These are phyloP conservation scores for Galemys pyrenaicus DNA, from an alignment of 2,113 vertebrate species.

Conservation along the genomic window DNA sequence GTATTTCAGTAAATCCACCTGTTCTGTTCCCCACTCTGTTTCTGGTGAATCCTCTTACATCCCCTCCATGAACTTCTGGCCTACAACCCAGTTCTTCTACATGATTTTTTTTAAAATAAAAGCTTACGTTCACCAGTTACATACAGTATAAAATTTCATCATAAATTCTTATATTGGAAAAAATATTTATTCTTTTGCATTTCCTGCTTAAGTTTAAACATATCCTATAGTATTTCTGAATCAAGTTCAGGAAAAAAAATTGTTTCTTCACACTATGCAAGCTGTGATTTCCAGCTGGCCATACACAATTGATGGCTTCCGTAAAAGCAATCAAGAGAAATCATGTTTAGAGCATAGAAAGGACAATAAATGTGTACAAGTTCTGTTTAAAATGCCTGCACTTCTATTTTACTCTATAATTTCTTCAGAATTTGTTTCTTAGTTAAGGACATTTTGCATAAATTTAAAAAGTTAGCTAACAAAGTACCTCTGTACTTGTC, in stretches of 20 bases:
- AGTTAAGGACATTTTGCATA: background rate
- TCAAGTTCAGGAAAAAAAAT: background rate
- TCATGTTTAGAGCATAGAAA: background rate
- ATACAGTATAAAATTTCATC: background rate
- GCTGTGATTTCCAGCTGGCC: background rate
- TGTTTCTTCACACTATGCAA: background rate
- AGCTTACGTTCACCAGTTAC: background rate
- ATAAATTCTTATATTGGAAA: background rate
- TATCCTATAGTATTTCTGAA: background rate
- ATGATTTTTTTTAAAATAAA: too few species aligned
- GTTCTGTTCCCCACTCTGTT: too few species aligned
- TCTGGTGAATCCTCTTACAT: too few species aligned
- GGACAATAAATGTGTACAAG: background rate
- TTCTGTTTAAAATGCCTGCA: background rate
- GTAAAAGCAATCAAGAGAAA: background rate
- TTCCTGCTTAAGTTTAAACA: background rate
- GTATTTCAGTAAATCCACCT: too few species aligned
- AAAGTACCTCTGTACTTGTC: background rate
- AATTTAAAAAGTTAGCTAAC: background rate
- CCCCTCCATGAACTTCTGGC: too few species aligned
- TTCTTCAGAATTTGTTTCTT: background rate
- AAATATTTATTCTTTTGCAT: conserved; percentile 17
- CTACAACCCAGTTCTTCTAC: too few species aligned
- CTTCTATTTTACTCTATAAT: background rate
- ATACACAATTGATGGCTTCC: background rate